phyloP scores from a whole-genome alignment of 2,888 invertebrate genomes.

The Carcina quercana region DNA sequence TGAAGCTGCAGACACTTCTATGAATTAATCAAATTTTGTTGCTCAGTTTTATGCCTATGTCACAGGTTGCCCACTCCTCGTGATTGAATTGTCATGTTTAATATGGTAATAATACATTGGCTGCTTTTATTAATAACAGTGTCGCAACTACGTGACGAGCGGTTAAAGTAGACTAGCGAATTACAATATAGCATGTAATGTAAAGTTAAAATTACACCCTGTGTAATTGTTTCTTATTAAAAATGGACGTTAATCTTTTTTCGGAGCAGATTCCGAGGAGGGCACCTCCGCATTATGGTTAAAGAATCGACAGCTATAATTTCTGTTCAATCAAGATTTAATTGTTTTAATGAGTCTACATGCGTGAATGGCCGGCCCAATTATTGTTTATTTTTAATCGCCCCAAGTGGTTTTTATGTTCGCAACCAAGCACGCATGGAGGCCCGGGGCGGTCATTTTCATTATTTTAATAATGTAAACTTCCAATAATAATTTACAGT shows the following conservation, averaged over 20 bases:
- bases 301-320: conserved; percentile 75
- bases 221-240: conserved; percentile 74
- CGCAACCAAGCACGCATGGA: conserved; percentile 68
- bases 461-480: conserved; percentile 75
- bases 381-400: conserved; percentile 76
- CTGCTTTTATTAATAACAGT: too few relatives aligned
- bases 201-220: conserved; percentile 22
- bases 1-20: too few relatives aligned
- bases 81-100: too few relatives aligned
- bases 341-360: conserved; percentile 74
- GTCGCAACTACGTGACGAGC: too few relatives aligned
- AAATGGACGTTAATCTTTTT: conserved; percentile 72
- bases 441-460: conserved; percentile 70
- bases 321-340: conserved; percentile 75
- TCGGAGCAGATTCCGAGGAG: conserved; percentile 65
- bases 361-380: conserved; percentile 74
- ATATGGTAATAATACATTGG: too few relatives aligned
- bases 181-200: too few relatives aligned
- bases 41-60: too few relatives aligned
- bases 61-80: too few relatives aligned
- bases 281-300: conserved; percentile 68
- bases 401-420: conserved; percentile 72
- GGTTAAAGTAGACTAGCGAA: too few relatives aligned
- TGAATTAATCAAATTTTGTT: too few relatives aligned
- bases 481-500: conserved; percentile 74